A percentile compares a stretch with the other conserved stretches of the same genome.
These are phyloP conservation scores for Andinoacara biseriatus DNA, from an alignment of 2,113 vertebrate genomes.

Conservation along the genomic window DNA sequence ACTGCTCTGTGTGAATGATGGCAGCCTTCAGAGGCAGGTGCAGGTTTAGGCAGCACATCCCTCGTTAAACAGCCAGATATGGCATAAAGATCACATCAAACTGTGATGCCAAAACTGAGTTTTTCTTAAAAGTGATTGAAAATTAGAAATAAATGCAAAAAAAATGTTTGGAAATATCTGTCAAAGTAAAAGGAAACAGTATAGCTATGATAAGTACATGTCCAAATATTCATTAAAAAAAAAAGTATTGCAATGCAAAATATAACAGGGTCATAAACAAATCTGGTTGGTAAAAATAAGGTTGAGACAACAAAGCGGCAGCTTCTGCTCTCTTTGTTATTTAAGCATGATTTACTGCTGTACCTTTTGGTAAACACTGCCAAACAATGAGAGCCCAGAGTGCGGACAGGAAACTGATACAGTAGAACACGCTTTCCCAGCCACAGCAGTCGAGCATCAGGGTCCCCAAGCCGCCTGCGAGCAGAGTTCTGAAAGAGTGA, in stretches of 20 bases:
- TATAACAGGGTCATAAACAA: no score
- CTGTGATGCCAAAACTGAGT: background rate
- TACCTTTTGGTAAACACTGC: constrained; percentile 82
- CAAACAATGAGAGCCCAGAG: constrained; percentile 86
- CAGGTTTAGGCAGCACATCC: background rate
- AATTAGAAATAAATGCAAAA: background rate
- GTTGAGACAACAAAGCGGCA: background rate
- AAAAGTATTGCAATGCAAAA: no score
- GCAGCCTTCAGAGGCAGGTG: background rate
- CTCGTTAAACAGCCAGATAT: background rate
- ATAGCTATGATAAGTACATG: no score
- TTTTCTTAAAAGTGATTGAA: background rate
- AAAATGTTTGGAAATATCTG: no score
- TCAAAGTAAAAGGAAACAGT: no score
- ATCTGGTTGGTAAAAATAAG: no score
- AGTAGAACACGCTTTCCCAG: constrained; percentile 91
- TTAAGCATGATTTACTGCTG: background rate
- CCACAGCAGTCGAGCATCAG: constrained; percentile 84
- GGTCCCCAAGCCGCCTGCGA: constrained; percentile 86
- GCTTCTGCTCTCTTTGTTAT: background rate
- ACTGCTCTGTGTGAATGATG: background rate
- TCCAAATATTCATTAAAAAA: no score
- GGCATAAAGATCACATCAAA: background rate
- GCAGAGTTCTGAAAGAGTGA: constrained; percentile 78
- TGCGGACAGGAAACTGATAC: constrained; percentile 80